These are phyloP conservation scores for Drosophila erecta DNA, from an alignment of 1,140 invertebrate genomes.

Conservation along the genomic window DNA sequence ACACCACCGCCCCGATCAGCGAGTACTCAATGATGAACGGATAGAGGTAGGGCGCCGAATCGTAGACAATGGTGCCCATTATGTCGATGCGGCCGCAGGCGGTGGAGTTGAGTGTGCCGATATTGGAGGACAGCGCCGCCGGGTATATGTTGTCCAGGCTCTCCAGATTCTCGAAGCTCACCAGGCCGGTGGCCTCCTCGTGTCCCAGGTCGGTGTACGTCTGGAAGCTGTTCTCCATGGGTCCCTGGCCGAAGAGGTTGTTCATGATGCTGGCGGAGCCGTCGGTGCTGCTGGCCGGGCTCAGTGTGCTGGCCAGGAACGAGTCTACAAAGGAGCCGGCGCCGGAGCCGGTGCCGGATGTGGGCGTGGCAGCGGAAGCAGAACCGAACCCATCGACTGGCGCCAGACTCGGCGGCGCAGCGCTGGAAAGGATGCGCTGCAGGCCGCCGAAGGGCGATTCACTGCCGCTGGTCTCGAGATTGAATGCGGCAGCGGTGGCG, in stretches of 20 bases:
- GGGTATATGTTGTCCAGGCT: constrained; percentile 87
- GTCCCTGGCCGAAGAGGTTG: constrained; percentile 79
- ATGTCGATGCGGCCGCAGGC: constrained; percentile 93
- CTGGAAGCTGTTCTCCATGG: constrained; percentile 82
- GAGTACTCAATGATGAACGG: constrained; percentile 99
- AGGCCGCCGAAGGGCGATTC: constrained; percentile 61
- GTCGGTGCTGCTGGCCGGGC: constrained; percentile 85
- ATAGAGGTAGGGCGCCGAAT: constrained; percentile 96
- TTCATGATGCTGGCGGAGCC: constrained; percentile 76
- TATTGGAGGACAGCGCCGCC: constrained; percentile 87
- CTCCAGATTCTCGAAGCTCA: constrained; percentile 86
- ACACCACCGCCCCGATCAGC: constrained; percentile 97
- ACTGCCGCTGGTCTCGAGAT: constrained; percentile 59
- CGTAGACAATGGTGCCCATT: constrained; percentile 96
- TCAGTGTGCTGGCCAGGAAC: constrained; percentile 49
- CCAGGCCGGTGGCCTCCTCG: constrained; percentile 84
- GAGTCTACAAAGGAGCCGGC: constrained; percentile 37
- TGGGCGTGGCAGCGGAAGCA: constrained; percentile 55
- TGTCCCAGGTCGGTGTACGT: constrained; percentile 82
- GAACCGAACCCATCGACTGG: constrained; percentile 66
- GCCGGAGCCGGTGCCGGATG: neutral
- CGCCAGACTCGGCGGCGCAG: constrained; percentile 52
- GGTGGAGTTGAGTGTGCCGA: constrained; percentile 85
- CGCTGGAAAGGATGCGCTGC: constrained; percentile 71
- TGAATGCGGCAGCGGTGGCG: constrained; percentile 21